These are phyloP conservation scores for Pandemis corylana DNA, from an alignment of 2,888 invertebrate species.

Conservation along the genomic window DNA sequence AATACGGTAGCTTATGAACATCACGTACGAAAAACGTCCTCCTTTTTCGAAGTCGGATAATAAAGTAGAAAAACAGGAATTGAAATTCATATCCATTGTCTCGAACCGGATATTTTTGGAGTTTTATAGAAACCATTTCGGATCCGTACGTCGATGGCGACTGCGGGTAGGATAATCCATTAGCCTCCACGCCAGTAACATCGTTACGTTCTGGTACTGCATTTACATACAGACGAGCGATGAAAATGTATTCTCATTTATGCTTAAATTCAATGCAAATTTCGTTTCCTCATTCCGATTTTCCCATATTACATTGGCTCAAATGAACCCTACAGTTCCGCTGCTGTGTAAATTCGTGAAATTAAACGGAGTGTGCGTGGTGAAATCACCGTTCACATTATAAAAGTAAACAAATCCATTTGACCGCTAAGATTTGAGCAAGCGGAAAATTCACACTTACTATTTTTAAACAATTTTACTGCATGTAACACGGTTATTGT, in stretches of 20 bases:
- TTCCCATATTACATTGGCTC: constrained; percentile 43
- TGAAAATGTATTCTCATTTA: constrained; percentile 69
- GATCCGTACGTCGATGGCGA: constrained; percentile 27
- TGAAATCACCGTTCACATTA: constrained; percentile 32
- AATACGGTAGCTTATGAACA: too few relatives aligned
- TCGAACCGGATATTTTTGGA: not conserved
- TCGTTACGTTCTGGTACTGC: constrained; percentile 66
- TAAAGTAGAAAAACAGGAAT: not conserved
- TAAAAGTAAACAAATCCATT: constrained; percentile 28
- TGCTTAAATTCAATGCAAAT: constrained; percentile 67
- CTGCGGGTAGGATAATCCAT: constrained; percentile 66
- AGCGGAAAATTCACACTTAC: constrained; percentile 32
- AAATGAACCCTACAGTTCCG: constrained; percentile 20
- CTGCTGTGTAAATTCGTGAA: constrained; percentile 28
- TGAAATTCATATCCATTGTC: constrained; percentile 5
- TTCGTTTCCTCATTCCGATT: constrained; percentile 47
- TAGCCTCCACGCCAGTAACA: constrained; percentile 66
- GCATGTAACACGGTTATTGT: constrained; percentile 33
- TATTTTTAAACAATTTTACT: constrained; percentile 35
- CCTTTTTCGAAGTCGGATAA: too few relatives aligned
- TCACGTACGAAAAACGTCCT: too few relatives aligned
- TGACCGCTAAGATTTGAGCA: constrained; percentile 27
- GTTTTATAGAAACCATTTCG: constrained; percentile 16
- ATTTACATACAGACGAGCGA: constrained; percentile 71
- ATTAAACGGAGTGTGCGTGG: constrained; percentile 15